These are phyloP conservation scores for Hipposideros larvatus DNA, from an alignment of 2,797 vertebrate genomes.

Conservation along the genomic window DNA sequence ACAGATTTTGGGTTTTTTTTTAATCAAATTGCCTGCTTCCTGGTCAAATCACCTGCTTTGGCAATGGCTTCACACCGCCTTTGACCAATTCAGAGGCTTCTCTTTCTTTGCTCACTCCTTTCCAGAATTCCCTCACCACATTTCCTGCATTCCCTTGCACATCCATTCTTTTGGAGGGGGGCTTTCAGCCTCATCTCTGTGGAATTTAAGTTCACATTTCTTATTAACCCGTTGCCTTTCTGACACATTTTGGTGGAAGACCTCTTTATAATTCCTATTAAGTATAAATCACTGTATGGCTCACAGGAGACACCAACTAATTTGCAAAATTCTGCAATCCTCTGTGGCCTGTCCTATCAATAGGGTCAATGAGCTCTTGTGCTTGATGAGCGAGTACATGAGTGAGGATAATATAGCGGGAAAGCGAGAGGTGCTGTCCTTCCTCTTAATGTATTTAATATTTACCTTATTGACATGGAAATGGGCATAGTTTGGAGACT, in stretches of 20 bases:
- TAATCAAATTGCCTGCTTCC: not conserved
- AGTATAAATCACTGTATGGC: slow-evolving; percentile 70
- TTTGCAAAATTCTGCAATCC: slow-evolving; percentile 69
- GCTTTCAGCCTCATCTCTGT: slow-evolving; percentile 18
- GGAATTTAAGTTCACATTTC: slow-evolving; percentile 70
- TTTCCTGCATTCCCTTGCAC: not conserved
- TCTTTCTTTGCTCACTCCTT: not conserved
- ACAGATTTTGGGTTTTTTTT: not conserved
- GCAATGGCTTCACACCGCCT: not conserved
- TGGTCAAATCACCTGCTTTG: not conserved
- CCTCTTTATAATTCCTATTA: slow-evolving; percentile 77
- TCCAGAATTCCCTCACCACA: not conserved
- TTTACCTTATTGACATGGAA: slow-evolving; percentile 25
- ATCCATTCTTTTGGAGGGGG: not conserved
- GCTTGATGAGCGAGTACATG: slow-evolving; percentile 1
- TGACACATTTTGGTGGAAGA: slow-evolving; percentile 73
- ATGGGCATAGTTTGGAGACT: not conserved
- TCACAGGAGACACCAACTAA: slow-evolving; percentile 67
- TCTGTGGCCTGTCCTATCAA: slow-evolving; percentile 51
- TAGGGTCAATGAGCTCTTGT: slow-evolving; percentile 60
- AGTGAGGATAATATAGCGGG: not conserved
- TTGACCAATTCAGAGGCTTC: not conserved
- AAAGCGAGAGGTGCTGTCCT: not conserved
- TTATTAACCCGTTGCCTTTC: slow-evolving; percentile 78
- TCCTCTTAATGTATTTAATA: slow-evolving; percentile 42